phyloP scores from a whole-genome alignment of 23 tunicate species.

The Halocynthia roretzi region DNA sequence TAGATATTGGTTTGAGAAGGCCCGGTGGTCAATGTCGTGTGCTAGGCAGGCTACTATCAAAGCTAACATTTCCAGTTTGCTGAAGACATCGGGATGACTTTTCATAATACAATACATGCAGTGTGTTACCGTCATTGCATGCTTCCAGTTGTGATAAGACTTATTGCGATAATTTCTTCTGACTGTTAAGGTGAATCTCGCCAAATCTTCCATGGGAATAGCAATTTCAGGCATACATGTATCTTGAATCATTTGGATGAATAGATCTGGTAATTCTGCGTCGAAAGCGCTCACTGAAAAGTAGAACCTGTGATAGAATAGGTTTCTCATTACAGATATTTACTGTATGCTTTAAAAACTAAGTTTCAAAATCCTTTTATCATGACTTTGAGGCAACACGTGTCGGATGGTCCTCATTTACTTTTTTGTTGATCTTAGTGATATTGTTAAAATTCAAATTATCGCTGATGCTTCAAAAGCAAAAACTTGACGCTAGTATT shows the following conservation, averaged over 20 bases:
- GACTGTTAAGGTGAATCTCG: slow-evolving; percentile 44
- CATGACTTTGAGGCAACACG: neutral
- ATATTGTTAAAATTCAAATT: too few relatives aligned
- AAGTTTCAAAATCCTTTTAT: too few relatives aligned
- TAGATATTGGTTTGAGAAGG: slow-evolving; percentile 60
- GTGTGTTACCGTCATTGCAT: slow-evolving; percentile 80
- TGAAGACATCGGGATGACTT: slow-evolving; percentile 32
- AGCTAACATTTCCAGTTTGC: slow-evolving; percentile 34
- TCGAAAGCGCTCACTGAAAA: slow-evolving; percentile 25
- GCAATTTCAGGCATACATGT: slow-evolving; percentile 7
- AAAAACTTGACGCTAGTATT: too few relatives aligned
- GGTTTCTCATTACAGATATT: neutral
- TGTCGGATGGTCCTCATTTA: neutral
- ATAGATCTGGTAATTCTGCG: slow-evolving; percentile 40
- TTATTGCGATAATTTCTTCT: slow-evolving; percentile 49
- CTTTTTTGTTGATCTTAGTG: too few relatives aligned
- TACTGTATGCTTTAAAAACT: neutral
- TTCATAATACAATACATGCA: slow-evolving; percentile 66
- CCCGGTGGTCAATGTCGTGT: slow-evolving; percentile 78
- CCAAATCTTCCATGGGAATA: slow-evolving; percentile 25
- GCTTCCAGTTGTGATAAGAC: slow-evolving; percentile 82
- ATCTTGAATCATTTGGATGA: slow-evolving; percentile 46
- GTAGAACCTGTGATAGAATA: slow-evolving; percentile 33
- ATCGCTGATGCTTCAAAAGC: too few relatives aligned
- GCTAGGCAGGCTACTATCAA: slow-evolving; percentile 52